A percentile compares a stretch with the other conserved stretches of the same genome.
Evolutionary conservation across 2,888 invertebrate species (phyloP).

Genomic region (Lycophotia porphyrea): DNA sequence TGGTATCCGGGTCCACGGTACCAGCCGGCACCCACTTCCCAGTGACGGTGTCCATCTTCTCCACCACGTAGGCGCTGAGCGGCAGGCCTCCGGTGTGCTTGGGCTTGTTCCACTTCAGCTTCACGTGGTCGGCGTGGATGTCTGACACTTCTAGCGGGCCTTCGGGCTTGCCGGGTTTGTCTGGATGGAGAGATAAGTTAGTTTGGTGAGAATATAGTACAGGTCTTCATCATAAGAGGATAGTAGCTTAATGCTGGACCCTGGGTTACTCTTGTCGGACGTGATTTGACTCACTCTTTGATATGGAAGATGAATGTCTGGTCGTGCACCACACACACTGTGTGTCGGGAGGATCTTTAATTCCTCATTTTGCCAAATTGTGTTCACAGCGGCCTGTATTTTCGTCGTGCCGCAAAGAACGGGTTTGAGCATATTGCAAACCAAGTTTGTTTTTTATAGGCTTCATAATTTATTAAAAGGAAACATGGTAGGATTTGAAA

Average conservation of each 20-base stretch:
- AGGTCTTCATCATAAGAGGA: background rate
- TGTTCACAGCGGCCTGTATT: too few relatives aligned
- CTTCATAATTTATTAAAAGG: too few relatives aligned
- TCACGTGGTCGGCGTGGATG: constrained; percentile 98
- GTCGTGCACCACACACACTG: too few relatives aligned
- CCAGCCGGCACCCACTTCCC: constrained; percentile 97
- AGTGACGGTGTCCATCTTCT: constrained; percentile 97
- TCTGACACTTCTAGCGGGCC: constrained; percentile 97
- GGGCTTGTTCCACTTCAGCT: constrained; percentile 98
- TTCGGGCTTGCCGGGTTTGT: constrained; percentile 96
- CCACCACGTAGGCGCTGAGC: constrained; percentile 96
- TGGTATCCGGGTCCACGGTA: constrained; percentile 94
- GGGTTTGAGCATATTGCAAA: background rate
- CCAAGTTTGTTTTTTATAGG: too few relatives aligned
- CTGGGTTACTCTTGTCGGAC: background rate
- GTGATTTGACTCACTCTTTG: background rate
- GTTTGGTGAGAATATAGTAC: background rate
- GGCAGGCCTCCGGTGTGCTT: constrained; percentile 99
- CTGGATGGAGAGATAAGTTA: constrained; percentile 78
- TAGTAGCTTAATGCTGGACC: background rate
- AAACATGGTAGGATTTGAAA: too few relatives aligned
- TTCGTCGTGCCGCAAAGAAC: too few relatives aligned
- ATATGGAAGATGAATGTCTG: background rate
- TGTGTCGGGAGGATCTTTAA: too few relatives aligned
- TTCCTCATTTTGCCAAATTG: too few relatives aligned